A percentile compares a stretch with the other conserved stretches of the same genome.
Evolutionary conservation across 2,888 invertebrate genomes (phyloP).

Genomic region (Leptothorax acervorum): DNA sequence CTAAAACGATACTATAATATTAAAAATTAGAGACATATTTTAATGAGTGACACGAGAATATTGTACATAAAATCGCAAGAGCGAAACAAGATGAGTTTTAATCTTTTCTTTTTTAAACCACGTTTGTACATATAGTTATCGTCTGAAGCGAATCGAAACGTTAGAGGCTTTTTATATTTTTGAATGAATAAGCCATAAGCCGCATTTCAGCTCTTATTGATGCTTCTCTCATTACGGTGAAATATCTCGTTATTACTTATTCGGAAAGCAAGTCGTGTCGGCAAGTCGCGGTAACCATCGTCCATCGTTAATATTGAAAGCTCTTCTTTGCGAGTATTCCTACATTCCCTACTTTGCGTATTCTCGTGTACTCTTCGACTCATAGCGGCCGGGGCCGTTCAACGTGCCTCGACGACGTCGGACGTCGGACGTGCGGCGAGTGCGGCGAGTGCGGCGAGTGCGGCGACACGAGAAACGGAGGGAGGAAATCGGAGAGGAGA

Average conservation of each 20-base stretch:
- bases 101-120: neutral
- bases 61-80: neutral
- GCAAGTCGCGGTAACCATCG: neutral
- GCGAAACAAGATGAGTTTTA: neutral
- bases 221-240: neutral
- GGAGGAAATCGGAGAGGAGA: neutral
- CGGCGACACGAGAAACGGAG: neutral
- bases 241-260: neutral
- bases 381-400: neutral
- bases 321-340: too few species aligned
- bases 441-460: neutral
- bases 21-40: neutral
- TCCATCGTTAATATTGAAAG: too few species aligned
- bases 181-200: neutral
- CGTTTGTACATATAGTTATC: neutral
- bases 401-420: neutral
- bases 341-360: too few species aligned
- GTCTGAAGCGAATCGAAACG: neutral
- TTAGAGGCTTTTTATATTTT: neutral
- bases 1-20: neutral
- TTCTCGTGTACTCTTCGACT: neutral
- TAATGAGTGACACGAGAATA: neutral
- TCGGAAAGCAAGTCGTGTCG: neutral
- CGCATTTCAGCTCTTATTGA: too few species aligned
- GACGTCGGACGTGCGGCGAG: too few species aligned